phyloP scores from a whole-genome alignment of 2,113 vertebrate genomes.

The Serilophus lunatus region DNA sequence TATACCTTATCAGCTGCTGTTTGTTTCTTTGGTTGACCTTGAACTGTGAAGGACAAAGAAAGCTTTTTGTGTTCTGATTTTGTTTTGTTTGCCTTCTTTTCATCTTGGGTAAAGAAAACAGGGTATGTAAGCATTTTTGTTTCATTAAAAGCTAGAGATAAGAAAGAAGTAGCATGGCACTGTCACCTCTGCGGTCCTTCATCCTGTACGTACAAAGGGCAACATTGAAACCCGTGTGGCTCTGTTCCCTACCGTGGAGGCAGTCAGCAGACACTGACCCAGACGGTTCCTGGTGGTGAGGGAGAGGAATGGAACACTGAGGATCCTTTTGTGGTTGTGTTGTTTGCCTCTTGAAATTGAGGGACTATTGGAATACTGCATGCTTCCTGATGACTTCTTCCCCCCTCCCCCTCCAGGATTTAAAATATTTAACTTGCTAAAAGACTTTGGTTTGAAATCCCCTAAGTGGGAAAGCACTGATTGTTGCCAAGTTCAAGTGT shows the following conservation, averaged over 20 bases:
- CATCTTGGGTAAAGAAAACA: neutral
- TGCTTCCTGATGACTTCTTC: neutral
- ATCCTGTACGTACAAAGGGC: neutral
- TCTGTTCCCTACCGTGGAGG: neutral
- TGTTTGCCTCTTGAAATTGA: neutral
- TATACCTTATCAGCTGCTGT: neutral
- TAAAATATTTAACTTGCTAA: neutral
- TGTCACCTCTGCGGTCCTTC: neutral
- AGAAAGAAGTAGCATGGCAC: neutral
- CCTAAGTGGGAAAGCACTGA: neutral
- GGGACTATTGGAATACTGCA: neutral
- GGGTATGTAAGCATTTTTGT: neutral
- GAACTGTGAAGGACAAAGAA: neutral
- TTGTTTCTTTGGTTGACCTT: neutral
- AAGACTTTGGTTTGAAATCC: neutral
- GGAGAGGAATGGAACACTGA: neutral
- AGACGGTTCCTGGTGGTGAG: neutral
- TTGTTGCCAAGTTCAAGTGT: conserved; percentile 3
- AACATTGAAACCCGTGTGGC: neutral
- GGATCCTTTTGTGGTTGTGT: neutral
- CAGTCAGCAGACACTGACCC: neutral
- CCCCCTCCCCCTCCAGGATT: neutral
- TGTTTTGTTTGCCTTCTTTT: neutral
- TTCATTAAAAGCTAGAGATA: neutral
- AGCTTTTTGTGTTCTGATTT: neutral